phyloP scores from a whole-genome alignment of 2,797 vertebrate species.

The Champsocephalus gunnari region DNA sequence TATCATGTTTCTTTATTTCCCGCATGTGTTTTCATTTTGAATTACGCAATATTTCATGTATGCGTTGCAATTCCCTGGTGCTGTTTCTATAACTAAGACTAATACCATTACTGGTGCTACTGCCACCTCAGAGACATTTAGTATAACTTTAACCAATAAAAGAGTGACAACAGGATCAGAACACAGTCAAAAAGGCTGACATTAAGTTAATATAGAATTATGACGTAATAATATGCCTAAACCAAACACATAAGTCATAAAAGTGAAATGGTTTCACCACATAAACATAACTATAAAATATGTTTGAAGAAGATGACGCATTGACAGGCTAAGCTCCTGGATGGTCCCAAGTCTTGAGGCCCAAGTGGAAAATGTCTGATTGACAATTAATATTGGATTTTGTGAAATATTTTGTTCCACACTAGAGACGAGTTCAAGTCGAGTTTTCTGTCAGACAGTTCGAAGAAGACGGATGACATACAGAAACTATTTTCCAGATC shows the following conservation, averaged over 20 bases:
- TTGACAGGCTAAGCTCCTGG: conserved; percentile 60
- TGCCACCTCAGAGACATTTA: neutral
- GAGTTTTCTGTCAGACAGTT: conserved; percentile 14
- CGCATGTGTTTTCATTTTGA: conserved; percentile 9
- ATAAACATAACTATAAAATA: conserved; percentile 26
- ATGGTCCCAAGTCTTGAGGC: conserved; percentile 34
- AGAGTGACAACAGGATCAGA: conserved; percentile 1
- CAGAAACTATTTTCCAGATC: conserved; percentile 21
- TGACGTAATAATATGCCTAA: neutral
- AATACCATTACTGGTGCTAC: neutral
- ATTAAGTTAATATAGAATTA: conserved; percentile 21
- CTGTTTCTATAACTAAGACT: neutral
- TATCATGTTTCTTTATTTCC: conserved; percentile 14
- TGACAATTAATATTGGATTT: conserved; percentile 48
- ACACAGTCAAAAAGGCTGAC: conserved; percentile 10
- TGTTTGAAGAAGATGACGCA: conserved; percentile 60
- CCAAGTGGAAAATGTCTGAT: conserved; percentile 59
- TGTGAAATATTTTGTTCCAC: conserved; percentile 55
- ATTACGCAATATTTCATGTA: conserved; percentile 6
- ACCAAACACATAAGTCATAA: conserved; percentile 48
- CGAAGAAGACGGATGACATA: conserved; percentile 17
- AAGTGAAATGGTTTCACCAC: conserved; percentile 44
- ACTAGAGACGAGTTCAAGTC: conserved; percentile 45
- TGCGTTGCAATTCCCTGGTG: neutral
- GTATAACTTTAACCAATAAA: conserved; percentile 4